Evolutionary conservation across 1,140 invertebrate genomes (phyloP), one percentile per base, ranked within the genome.

Genomic region (Pinna nobilis): DNA sequence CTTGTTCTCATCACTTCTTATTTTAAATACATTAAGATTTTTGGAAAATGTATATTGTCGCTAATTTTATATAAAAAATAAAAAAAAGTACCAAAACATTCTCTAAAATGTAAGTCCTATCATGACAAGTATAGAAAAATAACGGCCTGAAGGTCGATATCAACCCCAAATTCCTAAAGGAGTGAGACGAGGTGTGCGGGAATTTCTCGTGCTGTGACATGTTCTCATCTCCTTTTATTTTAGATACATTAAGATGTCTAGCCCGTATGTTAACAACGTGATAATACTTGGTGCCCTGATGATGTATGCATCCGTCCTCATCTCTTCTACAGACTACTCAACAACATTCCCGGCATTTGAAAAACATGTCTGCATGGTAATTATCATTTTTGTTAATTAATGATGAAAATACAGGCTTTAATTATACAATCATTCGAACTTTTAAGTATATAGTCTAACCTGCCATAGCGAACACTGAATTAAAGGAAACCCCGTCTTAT

Each of bases 171-270:
- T 53, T 53, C 7, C 23, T 53, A 7, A 25, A 53, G 23, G 9
- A 13, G 23, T 13, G 23, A 53, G 9, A 7, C 13, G 9, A 18
- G 7, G 7, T 7, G 9, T 53, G 23, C 7, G 23, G 7, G 13
- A 9, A 13, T 7, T 9, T 53, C 7, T 53, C 13, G 9, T 7
- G 9, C 9, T 53, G 11, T 53, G 11, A 59, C 7, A 32, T 28
- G 7, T 9, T 33, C 6, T 59, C 7, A 7, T 65, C 13, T 50
- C 15, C 18, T 35, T 63, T 50, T 30, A 11, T 70, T 74, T 32
- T 86, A 97, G 96, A 87, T 98, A 98, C 87, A 99, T 99, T 82
- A 99, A 99, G 91, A 99, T 99, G 97, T 98, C 96, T 7, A 97
- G 95, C 84, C 98, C 98, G 0, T 95, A 98, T 89, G 91, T 99